A percentile compares a stretch with the other conserved stretches of the same genome.
Conservation (phyloP, 2,113 vertebrate genomes). For the Macrotus californicus region DNA sequence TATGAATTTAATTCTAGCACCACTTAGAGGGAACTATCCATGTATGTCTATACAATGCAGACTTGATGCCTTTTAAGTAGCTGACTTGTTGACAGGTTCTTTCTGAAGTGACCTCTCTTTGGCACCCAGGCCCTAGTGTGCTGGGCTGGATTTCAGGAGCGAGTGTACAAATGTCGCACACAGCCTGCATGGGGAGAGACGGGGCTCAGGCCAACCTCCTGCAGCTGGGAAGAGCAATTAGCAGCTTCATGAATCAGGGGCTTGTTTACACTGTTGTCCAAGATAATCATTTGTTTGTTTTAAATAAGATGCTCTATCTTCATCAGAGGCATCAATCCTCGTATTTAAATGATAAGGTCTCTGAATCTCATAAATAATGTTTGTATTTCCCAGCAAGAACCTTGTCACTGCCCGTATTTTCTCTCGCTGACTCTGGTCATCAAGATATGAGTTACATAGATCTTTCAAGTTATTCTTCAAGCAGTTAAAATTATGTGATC, state of each 20-base stretch:
- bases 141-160: not conserved
- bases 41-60: not conserved
- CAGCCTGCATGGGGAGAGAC: not conserved
- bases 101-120: not conserved
- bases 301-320: conserved; percentile 50
- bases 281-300: conserved; percentile 72
- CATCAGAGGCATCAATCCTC: conserved; percentile 43
- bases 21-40: not conserved
- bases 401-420: not conserved
- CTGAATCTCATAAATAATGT: conserved; percentile 48
- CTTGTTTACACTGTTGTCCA: conserved; percentile 62
- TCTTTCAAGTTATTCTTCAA: not conserved
- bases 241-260: conserved; percentile 62
- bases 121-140: not conserved
- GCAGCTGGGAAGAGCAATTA: conserved; percentile 66
- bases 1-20: not conserved
- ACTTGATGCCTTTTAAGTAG: not conserved
- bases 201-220: not conserved
- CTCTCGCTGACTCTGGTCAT: not conserved
- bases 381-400: conserved; percentile 22
- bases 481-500: not conserved
- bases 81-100: not conserved
- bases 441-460: not conserved
- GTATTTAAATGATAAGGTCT: conserved; percentile 62
- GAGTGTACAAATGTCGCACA: not conserved